phyloP scores from a whole-genome alignment of 2,797 vertebrate genomes.

The Iguana delicatissima region DNA sequence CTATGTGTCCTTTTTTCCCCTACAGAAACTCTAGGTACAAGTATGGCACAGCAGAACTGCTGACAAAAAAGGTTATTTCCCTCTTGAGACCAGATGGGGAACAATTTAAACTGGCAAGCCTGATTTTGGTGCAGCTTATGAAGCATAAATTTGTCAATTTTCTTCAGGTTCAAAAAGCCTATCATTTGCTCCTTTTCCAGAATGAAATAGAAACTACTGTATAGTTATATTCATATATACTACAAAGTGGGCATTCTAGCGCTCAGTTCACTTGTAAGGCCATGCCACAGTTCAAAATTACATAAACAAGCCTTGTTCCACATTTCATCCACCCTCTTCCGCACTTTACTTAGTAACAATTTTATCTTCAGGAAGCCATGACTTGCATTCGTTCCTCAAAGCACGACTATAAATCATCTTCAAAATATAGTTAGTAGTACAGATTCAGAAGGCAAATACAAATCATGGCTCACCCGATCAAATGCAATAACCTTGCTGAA shows the following conservation, averaged over 20 bases:
- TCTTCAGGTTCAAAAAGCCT: not conserved
- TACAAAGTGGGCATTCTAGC: not conserved
- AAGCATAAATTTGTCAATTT: not conserved
- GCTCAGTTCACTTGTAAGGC: not conserved
- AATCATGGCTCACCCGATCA: too few relatives aligned
- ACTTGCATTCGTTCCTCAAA: too few relatives aligned
- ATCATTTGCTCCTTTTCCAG: not conserved
- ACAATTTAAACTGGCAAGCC: not conserved
- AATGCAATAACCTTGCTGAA: too few relatives aligned
- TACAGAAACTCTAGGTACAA: not conserved
- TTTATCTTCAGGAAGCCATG: too few relatives aligned
- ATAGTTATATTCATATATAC: not conserved
- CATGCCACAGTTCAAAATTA: not conserved
- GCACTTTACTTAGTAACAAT: too few relatives aligned
- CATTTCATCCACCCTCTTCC: too few relatives aligned
- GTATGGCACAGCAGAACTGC: not conserved
- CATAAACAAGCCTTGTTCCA: not conserved
- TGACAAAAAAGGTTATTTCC: not conserved
- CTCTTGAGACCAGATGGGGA: not conserved
- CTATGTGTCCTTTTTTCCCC: not conserved
- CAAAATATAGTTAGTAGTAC: too few relatives aligned
- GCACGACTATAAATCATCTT: too few relatives aligned
- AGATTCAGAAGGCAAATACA: too few relatives aligned
- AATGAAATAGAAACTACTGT: not conserved
- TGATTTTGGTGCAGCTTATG: not conserved